Evolutionary conservation across 2,113 vertebrate genomes (phyloP), one percentile per base, ranked within the genome.

Genomic region (Nothoprocta pentlandii): DNA sequence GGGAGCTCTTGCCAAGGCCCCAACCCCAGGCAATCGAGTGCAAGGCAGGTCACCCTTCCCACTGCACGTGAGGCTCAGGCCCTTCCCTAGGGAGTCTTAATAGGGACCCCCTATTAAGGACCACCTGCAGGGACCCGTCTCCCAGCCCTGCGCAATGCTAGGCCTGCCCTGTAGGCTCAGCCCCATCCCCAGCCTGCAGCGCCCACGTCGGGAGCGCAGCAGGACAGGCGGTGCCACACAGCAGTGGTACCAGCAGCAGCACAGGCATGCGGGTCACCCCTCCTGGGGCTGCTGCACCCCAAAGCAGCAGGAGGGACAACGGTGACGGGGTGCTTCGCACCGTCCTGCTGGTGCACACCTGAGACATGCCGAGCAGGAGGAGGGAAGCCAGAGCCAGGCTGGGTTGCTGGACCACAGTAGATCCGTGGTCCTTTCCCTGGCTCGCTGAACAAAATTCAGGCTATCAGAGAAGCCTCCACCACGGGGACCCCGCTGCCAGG

Each of bases 111-210:
- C 7, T 39, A 39, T 39, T 39, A 39, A 39, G 36, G 36, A 39
- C 36, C 36, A 39, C 36, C 44, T 69, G 36, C 2, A 0, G 62
- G 10, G 16, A 14, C 34, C 51, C 26, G 8, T 22, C 44, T 61
- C 47, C 44, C 67, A 79, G 22, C 22, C 16, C 12, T 26, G 30
- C 32, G 44, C 25, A 0, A 0, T 70, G 58, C 54, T 58, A 69
- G 46, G 17, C 44, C 54, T 93, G 41, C 30, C 19, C 54, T 17
- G 54, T 10, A 28, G 10, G 54, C 54, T 32, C 30, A 30, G 54
- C 5, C 54, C 16, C 4, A 2, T 49, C 9, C 20, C 16, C 1
- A 1, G 22, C 1, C 1, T 1, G 25, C 19, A 4, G 0, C 64
- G 34, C 16, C 84, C 70, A 61, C 0, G 0, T 26, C 41, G 30